Conservation (phyloP, 2,113 vertebrate genomes). For the Pseudolaguvia tuberculata region DNA sequence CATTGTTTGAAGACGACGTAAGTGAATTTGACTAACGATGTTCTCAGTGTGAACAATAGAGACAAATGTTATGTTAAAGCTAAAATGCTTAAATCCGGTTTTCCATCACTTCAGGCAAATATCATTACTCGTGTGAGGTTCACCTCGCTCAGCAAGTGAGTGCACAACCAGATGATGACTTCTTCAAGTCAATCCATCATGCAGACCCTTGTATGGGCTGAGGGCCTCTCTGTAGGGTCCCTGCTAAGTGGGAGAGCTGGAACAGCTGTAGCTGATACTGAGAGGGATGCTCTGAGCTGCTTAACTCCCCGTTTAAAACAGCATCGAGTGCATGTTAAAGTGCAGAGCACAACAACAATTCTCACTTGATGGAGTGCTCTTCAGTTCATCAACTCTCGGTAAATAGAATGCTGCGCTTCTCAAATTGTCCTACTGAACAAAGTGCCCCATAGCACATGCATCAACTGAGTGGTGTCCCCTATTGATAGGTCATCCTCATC, state of each 20-base stretch:
- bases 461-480: constrained; percentile 36
- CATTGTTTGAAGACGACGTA: constrained; percentile 38
- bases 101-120: constrained; percentile 55
- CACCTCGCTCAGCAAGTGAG: constrained; percentile 45
- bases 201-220: constrained; percentile 40
- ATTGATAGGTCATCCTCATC: constrained; percentile 39
- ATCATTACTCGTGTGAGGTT: constrained; percentile 52
- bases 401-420: constrained; percentile 45
- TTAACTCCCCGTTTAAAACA: constrained; percentile 40
- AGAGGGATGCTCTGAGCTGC: constrained; percentile 31
- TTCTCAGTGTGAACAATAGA: constrained; percentile 56
- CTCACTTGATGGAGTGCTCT: constrained; percentile 41
- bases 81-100: constrained; percentile 56
- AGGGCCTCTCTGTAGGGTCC: constrained; percentile 49
- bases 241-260: constrained; percentile 52
- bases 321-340: constrained; percentile 41
- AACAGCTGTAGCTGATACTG: constrained; percentile 50
- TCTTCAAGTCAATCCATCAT: constrained; percentile 53
- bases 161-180: constrained; percentile 51
- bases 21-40: constrained; percentile 57
- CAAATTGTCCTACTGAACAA: constrained; percentile 41
- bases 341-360: constrained; percentile 25
- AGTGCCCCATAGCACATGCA: constrained; percentile 18
- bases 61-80: constrained; percentile 58
- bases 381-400: constrained; percentile 40